phyloP scores from a whole-genome alignment of 2,888 invertebrate species.

The Neelides folsomi region DNA sequence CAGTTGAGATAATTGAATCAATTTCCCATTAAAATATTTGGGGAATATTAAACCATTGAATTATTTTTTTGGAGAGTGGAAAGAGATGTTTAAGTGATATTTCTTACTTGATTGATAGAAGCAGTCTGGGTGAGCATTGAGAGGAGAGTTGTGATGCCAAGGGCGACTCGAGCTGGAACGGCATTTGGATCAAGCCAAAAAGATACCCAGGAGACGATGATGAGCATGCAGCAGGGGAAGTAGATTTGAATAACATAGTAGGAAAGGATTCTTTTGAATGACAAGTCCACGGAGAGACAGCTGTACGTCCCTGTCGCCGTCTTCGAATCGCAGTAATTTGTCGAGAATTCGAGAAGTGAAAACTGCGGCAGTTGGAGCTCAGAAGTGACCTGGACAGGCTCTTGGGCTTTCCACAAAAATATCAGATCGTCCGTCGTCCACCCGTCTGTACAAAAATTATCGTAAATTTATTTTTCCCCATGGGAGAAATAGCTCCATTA shows the following conservation, averaged over 20 bases:
- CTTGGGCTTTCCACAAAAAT: slow-evolving; percentile 87
- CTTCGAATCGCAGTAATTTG: slow-evolving; percentile 88
- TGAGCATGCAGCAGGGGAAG: slow-evolving; percentile 43
- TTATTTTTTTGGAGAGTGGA: too few relatives aligned
- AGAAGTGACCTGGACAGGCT: slow-evolving; percentile 87
- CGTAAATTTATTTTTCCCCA: slow-evolving; percentile 23
- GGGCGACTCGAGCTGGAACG: slow-evolving; percentile 37
- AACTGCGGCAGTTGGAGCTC: slow-evolving; percentile 85
- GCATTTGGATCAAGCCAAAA: slow-evolving; percentile 39
- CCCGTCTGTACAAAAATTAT: slow-evolving; percentile 55
- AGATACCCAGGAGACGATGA: slow-evolving; percentile 33
- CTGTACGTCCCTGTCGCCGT: slow-evolving; percentile 75
- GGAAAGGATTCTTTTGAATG: slow-evolving; percentile 39
- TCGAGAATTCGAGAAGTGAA: slow-evolving; percentile 80
- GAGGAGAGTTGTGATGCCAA: slow-evolving; percentile 42
- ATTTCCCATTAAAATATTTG: too few relatives aligned
- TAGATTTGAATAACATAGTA: slow-evolving; percentile 46
- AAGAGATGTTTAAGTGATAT: too few relatives aligned
- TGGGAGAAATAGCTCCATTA: too few relatives aligned
- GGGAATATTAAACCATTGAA: too few relatives aligned
- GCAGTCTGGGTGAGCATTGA: slow-evolving; percentile 40
- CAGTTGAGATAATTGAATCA: too few relatives aligned
- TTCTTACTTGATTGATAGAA: slow-evolving; percentile 38
- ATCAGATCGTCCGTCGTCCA: slow-evolving; percentile 92
- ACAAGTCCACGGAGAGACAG: slow-evolving; percentile 42